Percentiles rank a stretch among this genome's conserved stretches.
These are phyloP conservation scores for Tragelaphus scriptus DNA, from an alignment of 2,113 vertebrate genomes.

Conservation along the genomic window DNA sequence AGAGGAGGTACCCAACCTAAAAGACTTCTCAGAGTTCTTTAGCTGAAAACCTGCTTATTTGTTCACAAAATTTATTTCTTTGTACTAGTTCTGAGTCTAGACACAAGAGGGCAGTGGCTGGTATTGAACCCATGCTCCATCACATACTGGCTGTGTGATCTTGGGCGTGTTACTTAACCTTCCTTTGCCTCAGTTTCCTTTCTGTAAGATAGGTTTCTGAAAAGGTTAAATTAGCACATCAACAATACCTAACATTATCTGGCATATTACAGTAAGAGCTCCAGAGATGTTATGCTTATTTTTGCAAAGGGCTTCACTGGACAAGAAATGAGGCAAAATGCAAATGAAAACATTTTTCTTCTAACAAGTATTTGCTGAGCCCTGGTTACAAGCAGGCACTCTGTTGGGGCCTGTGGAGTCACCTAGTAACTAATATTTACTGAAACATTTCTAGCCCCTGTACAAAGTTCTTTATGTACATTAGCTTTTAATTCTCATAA, in stretches of 20 bases:
- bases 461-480: background rate
- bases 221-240: too few relatives aligned
- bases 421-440: background rate
- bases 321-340: background rate
- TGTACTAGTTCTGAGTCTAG: background rate
- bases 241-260: too few relatives aligned
- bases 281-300: background rate
- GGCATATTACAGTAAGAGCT: background rate
- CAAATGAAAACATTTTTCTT: background rate
- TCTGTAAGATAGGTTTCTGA: too few relatives aligned
- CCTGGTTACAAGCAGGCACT: background rate
- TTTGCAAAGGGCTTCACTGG: constrained; percentile 14
- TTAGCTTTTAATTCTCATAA: background rate
- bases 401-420: background rate
- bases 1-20: constrained; percentile 73
- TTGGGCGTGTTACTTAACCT: too few relatives aligned
- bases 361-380: background rate
- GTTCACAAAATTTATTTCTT: background rate
- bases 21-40: background rate
- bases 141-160: too few relatives aligned
- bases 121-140: background rate
- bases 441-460: background rate
- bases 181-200: too few relatives aligned
- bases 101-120: background rate
- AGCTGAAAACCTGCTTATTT: background rate